phyloP scores from a whole-genome alignment of 2,797 vertebrate genomes.

The Calcarius lapponicus region DNA sequence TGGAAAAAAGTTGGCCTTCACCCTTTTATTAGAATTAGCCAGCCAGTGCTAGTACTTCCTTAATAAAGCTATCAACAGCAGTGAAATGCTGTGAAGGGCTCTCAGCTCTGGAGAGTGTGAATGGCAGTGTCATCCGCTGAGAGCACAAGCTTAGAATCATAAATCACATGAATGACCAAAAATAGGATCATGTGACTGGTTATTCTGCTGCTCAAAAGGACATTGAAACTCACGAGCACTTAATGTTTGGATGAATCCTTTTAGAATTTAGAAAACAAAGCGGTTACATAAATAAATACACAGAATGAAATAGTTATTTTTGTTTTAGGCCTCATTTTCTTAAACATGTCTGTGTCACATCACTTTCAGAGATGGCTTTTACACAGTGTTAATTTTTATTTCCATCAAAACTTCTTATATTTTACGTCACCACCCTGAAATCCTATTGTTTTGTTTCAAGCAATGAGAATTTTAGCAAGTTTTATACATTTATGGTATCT shows the following conservation, averaged over 20 bases:
- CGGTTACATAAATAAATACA: not conserved
- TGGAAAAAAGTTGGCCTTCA: not conserved
- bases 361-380: not conserved
- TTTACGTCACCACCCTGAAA: not conserved
- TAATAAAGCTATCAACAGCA: constrained; percentile 1
- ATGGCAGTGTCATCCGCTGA: constrained; percentile 1
- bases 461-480: not conserved
- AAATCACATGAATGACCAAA: constrained; percentile 23
- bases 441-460: not conserved
- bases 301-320: not conserved
- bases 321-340: not conserved
- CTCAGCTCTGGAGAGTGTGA: not conserved
- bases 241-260: not conserved
- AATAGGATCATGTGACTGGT: not conserved
- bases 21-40: not conserved
- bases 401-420: not conserved
- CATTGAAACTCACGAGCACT: not conserved
- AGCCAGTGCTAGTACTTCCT: not conserved
- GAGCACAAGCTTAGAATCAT: not conserved
- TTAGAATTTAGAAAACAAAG: not conserved
- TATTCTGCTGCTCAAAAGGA: not conserved
- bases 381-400: not conserved
- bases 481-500: not conserved
- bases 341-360: not conserved
- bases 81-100: not conserved